Base-by-base conservation (phyloP, 2,888 invertebrate species). In the Apomyelois bistriatella region DNA sequence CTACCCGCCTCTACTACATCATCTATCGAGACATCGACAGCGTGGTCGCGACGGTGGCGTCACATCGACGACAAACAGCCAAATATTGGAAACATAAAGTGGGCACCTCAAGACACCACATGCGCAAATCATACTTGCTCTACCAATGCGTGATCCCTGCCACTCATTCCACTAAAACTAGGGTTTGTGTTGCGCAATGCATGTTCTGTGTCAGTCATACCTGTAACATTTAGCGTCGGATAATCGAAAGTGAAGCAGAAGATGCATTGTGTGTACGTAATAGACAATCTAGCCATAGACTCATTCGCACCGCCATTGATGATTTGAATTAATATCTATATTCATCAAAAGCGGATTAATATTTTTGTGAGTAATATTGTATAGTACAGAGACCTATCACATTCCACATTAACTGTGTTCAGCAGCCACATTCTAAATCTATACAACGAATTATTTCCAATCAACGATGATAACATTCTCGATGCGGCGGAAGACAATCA, bases 161-260 rank as follows among this genome's bases (percentile, higher is more conserved):
- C 89, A 86, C 88, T 86, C 88, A 90, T 89, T 88, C 87, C 86
- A 87, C 90, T 89, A 89, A 83, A 78, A 83, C 86, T 87, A 85
- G 70, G 69, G 69, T 72, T 75, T 70, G 79, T 85, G 81, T 77
- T 79, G 76, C 79, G 77, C 80, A 84, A 86, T 83, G 82, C 85
- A 86, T 80, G 70, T 82, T 85, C 86, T 82, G 82, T 84, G 76
- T 64, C 64, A 57, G 60, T 63, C 60, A 40, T 40, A 50, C 32
- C 40, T 50, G 49, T 30, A 28, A 46, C 9, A 16, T 32, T 9
- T 32, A 49, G 48, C 38, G 38, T 48, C 38, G 30, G 38, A 22
- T 22, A 38, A 32, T 12, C 30, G 32, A 38, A 52, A 48, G 73
- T 66, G 69, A 74, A 74, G 77, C 79, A 84, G 82, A 82, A 84